phyloP scores from a whole-genome alignment of 2,797 vertebrate genomes.

The Xenops minutus region DNA sequence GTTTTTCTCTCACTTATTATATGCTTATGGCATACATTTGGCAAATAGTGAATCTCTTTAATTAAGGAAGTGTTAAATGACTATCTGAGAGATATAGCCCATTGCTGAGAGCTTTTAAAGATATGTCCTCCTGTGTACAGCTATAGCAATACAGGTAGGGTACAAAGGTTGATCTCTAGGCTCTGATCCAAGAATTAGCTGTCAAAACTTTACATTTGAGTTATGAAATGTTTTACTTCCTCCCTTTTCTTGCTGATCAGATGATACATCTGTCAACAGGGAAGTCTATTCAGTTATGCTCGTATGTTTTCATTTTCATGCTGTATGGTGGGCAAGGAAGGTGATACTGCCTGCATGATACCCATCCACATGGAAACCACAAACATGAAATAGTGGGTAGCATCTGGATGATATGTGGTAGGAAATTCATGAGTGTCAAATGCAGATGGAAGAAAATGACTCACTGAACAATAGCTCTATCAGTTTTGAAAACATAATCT shows the following conservation, averaged over 20 bases:
- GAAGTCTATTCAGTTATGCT: neutral
- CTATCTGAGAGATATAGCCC: slow-evolving; percentile 18
- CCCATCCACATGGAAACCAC: neutral
- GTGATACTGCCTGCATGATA: neutral
- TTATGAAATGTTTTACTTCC: neutral
- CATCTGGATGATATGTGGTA: neutral
- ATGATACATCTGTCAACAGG: neutral
- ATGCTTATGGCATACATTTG: slow-evolving; percentile 34
- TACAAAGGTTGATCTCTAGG: neutral
- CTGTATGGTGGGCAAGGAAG: neutral
- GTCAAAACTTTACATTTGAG: neutral
- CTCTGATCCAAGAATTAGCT: neutral
- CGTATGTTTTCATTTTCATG: neutral
- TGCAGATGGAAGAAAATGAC: slow-evolving; percentile 13
- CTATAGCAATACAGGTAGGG: neutral
- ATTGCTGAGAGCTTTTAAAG: slow-evolving; percentile 13
- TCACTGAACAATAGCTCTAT: neutral
- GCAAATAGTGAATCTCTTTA: slow-evolving; percentile 44
- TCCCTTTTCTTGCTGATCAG: neutral
- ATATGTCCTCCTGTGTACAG: neutral
- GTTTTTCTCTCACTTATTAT: slow-evolving; percentile 52
- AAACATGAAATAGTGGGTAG: neutral
- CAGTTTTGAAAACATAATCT: slow-evolving; percentile 14
- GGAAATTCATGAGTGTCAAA: neutral
- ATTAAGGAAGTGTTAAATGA: slow-evolving; percentile 56